Conservation (phyloP, 37 sponge, comb jelly and placozoan species). For the Halisarca cf. caerulea region DNA sequence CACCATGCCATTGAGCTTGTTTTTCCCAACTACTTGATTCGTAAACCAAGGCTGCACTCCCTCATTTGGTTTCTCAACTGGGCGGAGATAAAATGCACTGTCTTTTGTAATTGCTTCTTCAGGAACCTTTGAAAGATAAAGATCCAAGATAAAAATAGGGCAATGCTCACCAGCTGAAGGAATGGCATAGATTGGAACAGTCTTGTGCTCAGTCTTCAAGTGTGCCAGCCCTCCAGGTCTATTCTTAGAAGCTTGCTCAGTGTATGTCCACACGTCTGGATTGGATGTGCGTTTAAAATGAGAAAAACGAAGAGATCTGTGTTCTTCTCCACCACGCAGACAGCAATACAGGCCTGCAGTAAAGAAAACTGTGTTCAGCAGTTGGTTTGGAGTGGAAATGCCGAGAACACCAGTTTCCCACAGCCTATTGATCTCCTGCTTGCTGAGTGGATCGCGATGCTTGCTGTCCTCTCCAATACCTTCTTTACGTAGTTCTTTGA, state of each 20-base stretch:
- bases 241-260: conserved; percentile 14
- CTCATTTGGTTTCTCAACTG: background rate
- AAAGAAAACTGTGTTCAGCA: background rate
- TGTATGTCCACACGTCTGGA: conserved; percentile 8
- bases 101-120: conserved; percentile 2
- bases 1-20: conserved; percentile 6
- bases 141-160: conserved; percentile 1
- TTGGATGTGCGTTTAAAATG: background rate
- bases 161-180: conserved; percentile 7
- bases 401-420: conserved; percentile 8
- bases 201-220: background rate
- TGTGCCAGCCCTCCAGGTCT: background rate
- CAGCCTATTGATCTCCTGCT: conserved; percentile 2
- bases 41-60: background rate
- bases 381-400: background rate
- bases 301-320: background rate
- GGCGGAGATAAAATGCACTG: background rate
- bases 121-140: conserved; percentile 3
- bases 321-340: conserved; percentile 7
- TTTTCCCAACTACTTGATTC: background rate
- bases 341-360: conserved; percentile 6
- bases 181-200: background rate
- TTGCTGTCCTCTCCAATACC: background rate
- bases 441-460: background rate
- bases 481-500: conserved; percentile 2